These are phyloP conservation scores for Drosophila neonasuta DNA, from an alignment of 2,888 invertebrate genomes.

Conservation along the genomic window DNA sequence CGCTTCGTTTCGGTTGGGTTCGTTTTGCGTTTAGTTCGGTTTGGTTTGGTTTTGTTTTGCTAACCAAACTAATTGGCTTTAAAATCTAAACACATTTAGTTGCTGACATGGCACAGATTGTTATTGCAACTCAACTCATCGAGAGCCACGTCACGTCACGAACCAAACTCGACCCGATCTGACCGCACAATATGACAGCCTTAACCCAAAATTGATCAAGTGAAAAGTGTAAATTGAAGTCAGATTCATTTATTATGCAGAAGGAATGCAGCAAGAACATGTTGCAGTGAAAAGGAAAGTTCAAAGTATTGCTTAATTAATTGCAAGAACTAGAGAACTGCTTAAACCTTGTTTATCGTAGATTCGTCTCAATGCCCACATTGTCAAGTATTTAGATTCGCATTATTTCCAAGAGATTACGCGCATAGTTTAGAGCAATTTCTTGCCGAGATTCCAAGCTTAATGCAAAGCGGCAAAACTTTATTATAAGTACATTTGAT, in stretches of 20 bases:
- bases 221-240: slow-evolving; percentile 3
- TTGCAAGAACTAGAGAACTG: too few relatives aligned
- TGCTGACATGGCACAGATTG: slow-evolving; percentile 60
- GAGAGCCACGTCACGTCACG: slow-evolving; percentile 10
- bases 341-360: too few relatives aligned
- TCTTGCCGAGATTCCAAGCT: slow-evolving; percentile 8
- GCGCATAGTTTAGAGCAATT: slow-evolving; percentile 6
- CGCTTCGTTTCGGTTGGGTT: slow-evolving; percentile 8
- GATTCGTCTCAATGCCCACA: background rate
- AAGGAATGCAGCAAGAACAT: background rate
- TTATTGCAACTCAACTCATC: slow-evolving; percentile 21
- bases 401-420: slow-evolving; percentile 19
- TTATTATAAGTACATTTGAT: slow-evolving; percentile 50
- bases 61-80: slow-evolving; percentile 67
- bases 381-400: slow-evolving; percentile 14
- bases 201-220: slow-evolving; percentile 45
- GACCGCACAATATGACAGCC: slow-evolving; percentile 46
- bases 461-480: slow-evolving; percentile 24
- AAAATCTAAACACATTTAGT: slow-evolving; percentile 63
- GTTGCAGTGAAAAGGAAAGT: background rate
- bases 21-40: slow-evolving; percentile 6
- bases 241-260: slow-evolving; percentile 1
- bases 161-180: background rate
- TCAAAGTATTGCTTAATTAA: too few relatives aligned
- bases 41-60: slow-evolving; percentile 27